Conservation (phyloP, 2,797 vertebrate species). For the Lemur catta region DNA sequence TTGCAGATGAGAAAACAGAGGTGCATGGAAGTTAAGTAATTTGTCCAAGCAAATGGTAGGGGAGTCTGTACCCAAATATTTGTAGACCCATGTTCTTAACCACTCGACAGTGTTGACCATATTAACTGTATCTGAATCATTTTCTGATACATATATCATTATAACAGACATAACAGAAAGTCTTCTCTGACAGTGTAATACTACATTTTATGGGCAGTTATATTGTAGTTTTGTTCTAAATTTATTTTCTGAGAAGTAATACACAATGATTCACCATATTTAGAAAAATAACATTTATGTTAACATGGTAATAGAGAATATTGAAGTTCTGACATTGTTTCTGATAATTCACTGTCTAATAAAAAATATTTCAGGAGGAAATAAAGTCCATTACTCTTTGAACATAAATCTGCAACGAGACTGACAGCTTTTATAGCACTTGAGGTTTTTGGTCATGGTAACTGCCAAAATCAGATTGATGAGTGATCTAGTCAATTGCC, state of each 20-base stretch:
- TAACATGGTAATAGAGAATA: constrained; percentile 2
- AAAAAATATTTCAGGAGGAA: constrained; percentile 24
- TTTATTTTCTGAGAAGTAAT: constrained; percentile 32
- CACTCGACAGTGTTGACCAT: background rate
- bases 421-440: constrained; percentile 42
- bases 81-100: background rate
- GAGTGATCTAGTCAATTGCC: constrained; percentile 33
- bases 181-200: background rate
- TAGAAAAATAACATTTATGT: constrained; percentile 40
- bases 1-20: background rate
- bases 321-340: constrained; percentile 43
- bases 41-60: background rate
- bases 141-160: background rate
- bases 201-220: background rate
- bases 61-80: background rate
- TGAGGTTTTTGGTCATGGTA: constrained; percentile 20
- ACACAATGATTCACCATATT: background rate
- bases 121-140: background rate
- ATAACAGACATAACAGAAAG: background rate
- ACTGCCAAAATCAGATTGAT: constrained; percentile 59
- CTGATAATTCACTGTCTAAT: constrained; percentile 35
- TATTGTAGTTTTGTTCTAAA: background rate
- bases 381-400: background rate
- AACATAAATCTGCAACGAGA: constrained; percentile 21
- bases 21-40: background rate